Conservation (phyloP, 2,888 invertebrate species). For the Parnassius orleans region DNA sequence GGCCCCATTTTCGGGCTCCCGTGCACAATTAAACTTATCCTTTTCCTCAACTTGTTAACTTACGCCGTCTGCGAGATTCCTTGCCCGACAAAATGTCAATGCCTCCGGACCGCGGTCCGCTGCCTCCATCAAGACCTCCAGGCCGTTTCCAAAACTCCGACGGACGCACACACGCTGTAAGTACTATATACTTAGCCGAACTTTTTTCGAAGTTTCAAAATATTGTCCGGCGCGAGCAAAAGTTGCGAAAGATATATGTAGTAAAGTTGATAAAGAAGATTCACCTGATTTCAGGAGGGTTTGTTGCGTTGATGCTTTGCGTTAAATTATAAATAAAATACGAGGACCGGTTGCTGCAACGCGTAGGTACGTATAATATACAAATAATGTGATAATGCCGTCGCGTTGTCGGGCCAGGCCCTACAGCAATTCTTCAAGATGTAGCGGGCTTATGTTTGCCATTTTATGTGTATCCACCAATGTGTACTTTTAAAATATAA, state of each 20-base stretch:
- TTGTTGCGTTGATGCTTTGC: slow-evolving; percentile 15
- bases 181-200: slow-evolving; percentile 42
- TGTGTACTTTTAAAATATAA: too few species aligned
- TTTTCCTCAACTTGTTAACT: slow-evolving; percentile 7
- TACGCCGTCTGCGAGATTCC: slow-evolving; percentile 4
- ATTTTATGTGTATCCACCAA: background rate
- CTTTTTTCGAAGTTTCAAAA: slow-evolving; percentile 14
- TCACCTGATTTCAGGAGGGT: slow-evolving; percentile 3
- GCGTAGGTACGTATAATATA: background rate
- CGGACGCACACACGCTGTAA: slow-evolving; percentile 64
- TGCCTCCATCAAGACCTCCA: slow-evolving; percentile 51
- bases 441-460: background rate
- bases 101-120: slow-evolving; percentile 52
- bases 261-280: too few species aligned
- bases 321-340: too few species aligned
- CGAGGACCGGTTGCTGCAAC: slow-evolving; percentile 17
- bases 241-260: slow-evolving; percentile 20
- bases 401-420: slow-evolving; percentile 2
- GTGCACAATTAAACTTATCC: slow-evolving; percentile 4
- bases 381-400: slow-evolving; percentile 9
- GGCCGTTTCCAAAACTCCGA: slow-evolving; percentile 51
- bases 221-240: slow-evolving; percentile 19
- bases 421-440: slow-evolving; percentile 1
- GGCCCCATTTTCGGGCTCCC: too few species aligned
- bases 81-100: slow-evolving; percentile 62